Conservation (phyloP, 2,797 vertebrate species). For the Paguma larvata region DNA sequence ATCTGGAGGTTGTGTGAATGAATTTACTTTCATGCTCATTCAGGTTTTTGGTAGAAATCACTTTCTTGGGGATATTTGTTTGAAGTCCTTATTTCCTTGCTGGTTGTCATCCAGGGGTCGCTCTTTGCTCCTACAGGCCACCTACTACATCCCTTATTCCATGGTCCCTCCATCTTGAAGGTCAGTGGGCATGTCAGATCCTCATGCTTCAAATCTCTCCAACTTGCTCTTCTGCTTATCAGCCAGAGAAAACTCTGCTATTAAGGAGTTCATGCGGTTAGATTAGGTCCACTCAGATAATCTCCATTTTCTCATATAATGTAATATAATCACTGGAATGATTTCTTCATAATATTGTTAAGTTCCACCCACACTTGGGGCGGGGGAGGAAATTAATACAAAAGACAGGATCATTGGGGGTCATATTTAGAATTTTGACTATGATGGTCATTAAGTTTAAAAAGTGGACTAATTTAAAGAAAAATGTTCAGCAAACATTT, state of each 20-base stretch:
- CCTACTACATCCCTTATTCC: neutral
- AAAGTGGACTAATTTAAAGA: constrained; percentile 49
- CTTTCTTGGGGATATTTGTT: neutral
- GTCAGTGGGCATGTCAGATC: neutral
- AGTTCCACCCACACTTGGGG: neutral
- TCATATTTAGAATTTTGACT: constrained; percentile 23
- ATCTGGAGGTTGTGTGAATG: neutral
- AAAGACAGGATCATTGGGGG: neutral
- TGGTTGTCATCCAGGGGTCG: neutral
- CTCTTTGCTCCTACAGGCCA: neutral
- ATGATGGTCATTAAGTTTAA: neutral
- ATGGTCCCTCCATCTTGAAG: neutral
- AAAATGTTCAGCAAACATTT: neutral
- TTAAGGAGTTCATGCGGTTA: neutral
- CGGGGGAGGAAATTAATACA: neutral
- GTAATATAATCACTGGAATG: neutral
- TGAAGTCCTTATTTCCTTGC: constrained; percentile 4
- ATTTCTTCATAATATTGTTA: constrained; percentile 42
- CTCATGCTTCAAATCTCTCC: neutral
- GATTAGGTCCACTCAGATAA: neutral
- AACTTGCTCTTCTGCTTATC: neutral
- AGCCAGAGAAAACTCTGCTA: neutral
- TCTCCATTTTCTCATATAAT: neutral
- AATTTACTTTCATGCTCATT: constrained; percentile 10
- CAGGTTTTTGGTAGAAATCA: constrained; percentile 27